Conservation (phyloP, 2,113 vertebrate genomes). For the Ploceus nigricollis region DNA sequence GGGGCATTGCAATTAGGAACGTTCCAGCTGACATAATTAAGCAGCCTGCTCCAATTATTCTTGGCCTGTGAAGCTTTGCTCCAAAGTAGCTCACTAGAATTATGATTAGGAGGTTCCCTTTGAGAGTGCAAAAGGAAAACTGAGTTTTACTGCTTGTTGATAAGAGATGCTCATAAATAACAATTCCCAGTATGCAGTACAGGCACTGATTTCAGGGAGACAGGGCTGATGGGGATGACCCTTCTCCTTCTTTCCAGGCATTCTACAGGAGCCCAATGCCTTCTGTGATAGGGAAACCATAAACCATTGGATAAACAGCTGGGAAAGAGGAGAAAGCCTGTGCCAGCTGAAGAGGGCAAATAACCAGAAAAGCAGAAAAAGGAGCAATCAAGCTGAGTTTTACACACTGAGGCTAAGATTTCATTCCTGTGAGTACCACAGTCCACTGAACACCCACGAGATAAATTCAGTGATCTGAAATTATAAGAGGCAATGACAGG, state of each 20-base stretch:
- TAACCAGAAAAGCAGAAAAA: background rate
- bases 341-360: background rate
- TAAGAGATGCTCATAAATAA: background rate
- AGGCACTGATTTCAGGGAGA: background rate
- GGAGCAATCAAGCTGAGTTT: background rate
- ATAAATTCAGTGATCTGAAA: background rate
- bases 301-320: background rate
- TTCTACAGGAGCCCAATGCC: background rate
- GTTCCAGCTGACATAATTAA: slow-evolving; percentile 91
- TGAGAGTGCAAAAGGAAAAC: slow-evolving; percentile 25
- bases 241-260: background rate
- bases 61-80: slow-evolving; percentile 89
- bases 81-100: slow-evolving; percentile 93
- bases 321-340: background rate
- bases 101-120: slow-evolving; percentile 93
- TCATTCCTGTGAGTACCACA: background rate
- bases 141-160: background rate
- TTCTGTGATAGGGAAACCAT: background rate
- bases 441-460: background rate
- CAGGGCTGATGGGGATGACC: background rate
- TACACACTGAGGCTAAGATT: background rate
- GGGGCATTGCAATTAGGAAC: slow-evolving; percentile 87
- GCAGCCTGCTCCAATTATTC: slow-evolving; percentile 87
- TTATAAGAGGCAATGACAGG: background rate
- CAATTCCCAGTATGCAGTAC: background rate